phyloP scores from a whole-genome alignment of 1,140 invertebrate species.

The Diorhabda sublineata region DNA sequence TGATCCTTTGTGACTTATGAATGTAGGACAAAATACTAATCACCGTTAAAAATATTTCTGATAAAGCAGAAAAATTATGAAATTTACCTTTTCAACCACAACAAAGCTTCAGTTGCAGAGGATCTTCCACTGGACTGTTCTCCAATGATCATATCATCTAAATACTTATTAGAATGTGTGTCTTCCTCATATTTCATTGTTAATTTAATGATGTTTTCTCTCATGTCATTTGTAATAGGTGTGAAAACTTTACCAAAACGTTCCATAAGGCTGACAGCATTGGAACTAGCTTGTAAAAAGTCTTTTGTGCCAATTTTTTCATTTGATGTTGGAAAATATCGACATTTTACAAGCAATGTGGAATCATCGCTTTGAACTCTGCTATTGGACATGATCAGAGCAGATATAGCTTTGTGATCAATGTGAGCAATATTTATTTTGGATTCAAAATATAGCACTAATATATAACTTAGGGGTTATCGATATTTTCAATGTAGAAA shows the following conservation, averaged over 20 bases:
- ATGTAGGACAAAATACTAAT: too few relatives aligned
- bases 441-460: too few relatives aligned
- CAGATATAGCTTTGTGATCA: too few relatives aligned
- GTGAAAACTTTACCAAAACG: slow-evolving; percentile 67
- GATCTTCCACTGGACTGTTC: slow-evolving; percentile 50
- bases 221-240: slow-evolving; percentile 69
- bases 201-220: slow-evolving; percentile 70
- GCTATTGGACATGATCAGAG: too few relatives aligned
- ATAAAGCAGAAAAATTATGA: slow-evolving; percentile 30
- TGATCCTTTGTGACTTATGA: too few relatives aligned
- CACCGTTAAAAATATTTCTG: too few relatives aligned
- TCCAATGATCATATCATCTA: slow-evolving; percentile 62
- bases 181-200: slow-evolving; percentile 53
- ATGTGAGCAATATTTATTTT: too few relatives aligned
- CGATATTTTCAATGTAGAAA: too few relatives aligned
- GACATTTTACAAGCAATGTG: too few relatives aligned
- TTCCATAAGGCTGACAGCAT: slow-evolving; percentile 59
- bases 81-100: slow-evolving; percentile 65
- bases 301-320: slow-evolving; percentile 57
- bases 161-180: slow-evolving; percentile 53
- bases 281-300: slow-evolving; percentile 59
- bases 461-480: too few relatives aligned
- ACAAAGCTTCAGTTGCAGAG: slow-evolving; percentile 56
- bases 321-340: slow-evolving; percentile 8
- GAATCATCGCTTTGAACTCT: too few relatives aligned